Percentiles rank a stretch among this genome's conserved stretches.
Evolutionary conservation across 2,888 invertebrate genomes (phyloP).

Genomic region (Oscheius sp.): DNA sequence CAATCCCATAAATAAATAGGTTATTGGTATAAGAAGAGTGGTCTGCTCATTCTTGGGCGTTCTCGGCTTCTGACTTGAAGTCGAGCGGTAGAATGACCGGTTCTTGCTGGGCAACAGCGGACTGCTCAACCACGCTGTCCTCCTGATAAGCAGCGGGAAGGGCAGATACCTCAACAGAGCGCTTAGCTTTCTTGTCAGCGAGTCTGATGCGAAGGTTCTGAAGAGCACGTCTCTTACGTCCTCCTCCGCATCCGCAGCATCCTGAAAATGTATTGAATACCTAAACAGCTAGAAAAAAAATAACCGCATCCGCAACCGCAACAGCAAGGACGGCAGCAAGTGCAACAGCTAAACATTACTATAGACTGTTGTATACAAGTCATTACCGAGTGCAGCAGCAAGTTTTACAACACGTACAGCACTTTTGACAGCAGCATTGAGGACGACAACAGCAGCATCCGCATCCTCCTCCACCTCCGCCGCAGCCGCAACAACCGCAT

Average conservation of each 20-base stretch:
- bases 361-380: not conserved
- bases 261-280: not conserved
- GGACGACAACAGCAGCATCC: conserved; percentile 26
- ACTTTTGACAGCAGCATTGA: conserved; percentile 19
- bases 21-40: not conserved
- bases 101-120: conserved; percentile 1
- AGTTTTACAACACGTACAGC: conserved; percentile 26
- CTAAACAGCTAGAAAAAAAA: not conserved
- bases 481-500: conserved; percentile 29
- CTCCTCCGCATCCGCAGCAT: conserved; percentile 31
- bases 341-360: conserved; percentile 9
- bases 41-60: not conserved
- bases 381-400: conserved; percentile 16
- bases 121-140: not conserved
- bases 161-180: not conserved
- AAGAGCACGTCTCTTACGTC: conserved; percentile 29
- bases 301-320: conserved; percentile 29
- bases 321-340: conserved; percentile 26
- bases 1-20: conserved; percentile 1
- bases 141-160: conserved; percentile 6
- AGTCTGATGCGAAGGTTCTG: conserved; percentile 31
- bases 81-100: conserved; percentile 16
- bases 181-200: conserved; percentile 22
- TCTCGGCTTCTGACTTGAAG: conserved; percentile 13
- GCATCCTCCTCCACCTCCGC: conserved; percentile 25